These are phyloP conservation scores for Nephila pilipes DNA, from an alignment of 1,140 invertebrate genomes.

Conservation along the genomic window DNA sequence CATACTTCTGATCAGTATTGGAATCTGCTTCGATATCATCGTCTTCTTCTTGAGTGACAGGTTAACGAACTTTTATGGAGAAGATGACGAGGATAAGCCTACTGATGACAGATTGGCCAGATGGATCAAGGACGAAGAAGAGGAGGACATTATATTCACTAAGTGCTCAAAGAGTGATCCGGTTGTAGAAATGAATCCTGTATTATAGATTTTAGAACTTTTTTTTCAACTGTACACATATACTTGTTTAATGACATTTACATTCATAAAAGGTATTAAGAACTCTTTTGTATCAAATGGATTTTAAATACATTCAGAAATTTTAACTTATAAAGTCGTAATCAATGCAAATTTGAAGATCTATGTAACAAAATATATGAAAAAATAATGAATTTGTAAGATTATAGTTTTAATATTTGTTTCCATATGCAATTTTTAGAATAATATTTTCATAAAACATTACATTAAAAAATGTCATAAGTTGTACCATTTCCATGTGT, in stretches of 20 bases:
- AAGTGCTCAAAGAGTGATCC: conserved; percentile 5
- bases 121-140: conserved; percentile 70
- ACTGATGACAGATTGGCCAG: conserved; percentile 19
- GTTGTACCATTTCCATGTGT: too few species aligned
- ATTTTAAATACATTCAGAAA: too few species aligned
- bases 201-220: conserved; percentile 19
- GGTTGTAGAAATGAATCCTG: conserved; percentile 9
- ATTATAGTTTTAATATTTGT: too few species aligned
- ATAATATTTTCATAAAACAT: too few species aligned
- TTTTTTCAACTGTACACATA: not conserved
- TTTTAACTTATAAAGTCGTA: too few species aligned
- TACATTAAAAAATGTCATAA: too few species aligned
- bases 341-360: too few species aligned
- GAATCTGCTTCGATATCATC: conserved; percentile 77
- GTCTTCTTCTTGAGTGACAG: conserved; percentile 74
- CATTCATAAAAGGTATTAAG: not conserved
- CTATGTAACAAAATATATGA: too few species aligned
- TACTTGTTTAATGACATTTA: not conserved
- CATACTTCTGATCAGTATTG: conserved; percentile 76
- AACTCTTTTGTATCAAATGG: not conserved
- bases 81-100: conserved; percentile 65
- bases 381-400: too few species aligned
- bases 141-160: conserved; percentile 67
- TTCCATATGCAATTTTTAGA: too few species aligned
- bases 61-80: conserved; percentile 77